Evolutionary conservation across 2,797 vertebrate genomes (phyloP).

Genomic region (Lagodon rhomboides): DNA sequence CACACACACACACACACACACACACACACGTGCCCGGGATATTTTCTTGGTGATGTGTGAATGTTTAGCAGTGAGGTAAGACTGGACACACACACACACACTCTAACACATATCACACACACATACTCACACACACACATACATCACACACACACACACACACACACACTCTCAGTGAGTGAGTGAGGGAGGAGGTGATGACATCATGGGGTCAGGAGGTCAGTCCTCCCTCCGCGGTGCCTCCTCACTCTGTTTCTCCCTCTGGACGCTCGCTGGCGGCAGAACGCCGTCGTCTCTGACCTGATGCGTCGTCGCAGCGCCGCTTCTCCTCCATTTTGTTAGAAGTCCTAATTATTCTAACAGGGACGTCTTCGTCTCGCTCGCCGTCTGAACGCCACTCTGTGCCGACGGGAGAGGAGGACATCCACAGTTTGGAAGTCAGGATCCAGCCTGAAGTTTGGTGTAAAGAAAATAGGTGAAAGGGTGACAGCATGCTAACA

Average conservation of each 20-base stretch:
- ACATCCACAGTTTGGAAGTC: too few relatives aligned
- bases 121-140: conserved; percentile 2
- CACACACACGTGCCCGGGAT: not conserved
- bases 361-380: too few relatives aligned
- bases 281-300: too few relatives aligned
- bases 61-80: not conserved
- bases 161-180: conserved; percentile 13
- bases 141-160: conserved; percentile 19
- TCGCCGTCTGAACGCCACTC: too few relatives aligned
- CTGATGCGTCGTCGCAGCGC: too few relatives aligned
- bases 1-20: not conserved
- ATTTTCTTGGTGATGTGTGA: conserved; percentile 6
- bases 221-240: not conserved
- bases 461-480: too few relatives aligned
- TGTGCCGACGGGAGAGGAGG: too few relatives aligned
- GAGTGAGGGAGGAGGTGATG: conserved; percentile 29
- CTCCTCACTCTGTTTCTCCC: conserved; percentile 8
- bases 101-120: not conserved
- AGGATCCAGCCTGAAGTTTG: too few relatives aligned
- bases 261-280: too few relatives aligned
- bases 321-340: too few relatives aligned
- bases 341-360: too few relatives aligned
- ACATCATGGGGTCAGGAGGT: conserved; percentile 59
- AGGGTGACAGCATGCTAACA: too few relatives aligned
- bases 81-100: not conserved